Evolutionary conservation across 2,888 invertebrate genomes (phyloP).

Genomic region (Clostera curtula): DNA sequence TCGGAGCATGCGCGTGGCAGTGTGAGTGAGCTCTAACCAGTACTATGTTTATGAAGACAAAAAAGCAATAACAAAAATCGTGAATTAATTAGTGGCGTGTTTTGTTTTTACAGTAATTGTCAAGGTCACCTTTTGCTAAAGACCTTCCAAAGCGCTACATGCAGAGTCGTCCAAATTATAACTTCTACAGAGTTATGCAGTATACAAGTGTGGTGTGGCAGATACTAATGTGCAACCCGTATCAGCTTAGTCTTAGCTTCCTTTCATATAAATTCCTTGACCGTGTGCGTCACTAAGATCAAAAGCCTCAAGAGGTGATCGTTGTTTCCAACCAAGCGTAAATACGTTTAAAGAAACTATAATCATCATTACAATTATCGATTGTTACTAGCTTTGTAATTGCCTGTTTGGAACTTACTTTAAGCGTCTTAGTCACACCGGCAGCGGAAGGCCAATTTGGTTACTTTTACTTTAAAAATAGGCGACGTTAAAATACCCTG

Average conservation of each 20-base stretch:
- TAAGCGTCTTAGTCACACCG: constrained; percentile 1
- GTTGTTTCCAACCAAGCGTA: too few species aligned
- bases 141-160: constrained; percentile 25
- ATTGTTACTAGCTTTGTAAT: neutral
- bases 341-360: too few species aligned
- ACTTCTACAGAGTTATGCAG: too few species aligned
- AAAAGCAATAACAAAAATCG: constrained; percentile 8
- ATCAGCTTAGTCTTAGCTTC: too few species aligned
- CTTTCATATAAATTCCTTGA: too few species aligned
- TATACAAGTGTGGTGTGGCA: too few species aligned
- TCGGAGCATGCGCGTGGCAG: constrained; percentile 8
- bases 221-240: too few species aligned
- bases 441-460: constrained; percentile 2
- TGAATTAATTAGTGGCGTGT: constrained; percentile 7
- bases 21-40: constrained; percentile 5
- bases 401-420: neutral
- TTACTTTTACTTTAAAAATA: constrained; percentile 2
- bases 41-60: constrained; percentile 4
- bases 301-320: too few species aligned
- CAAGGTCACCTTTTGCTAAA: constrained; percentile 13
- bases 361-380: too few species aligned
- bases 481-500: constrained; percentile 1
- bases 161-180: too few species aligned
- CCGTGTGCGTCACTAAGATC: too few species aligned
- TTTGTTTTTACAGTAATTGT: constrained; percentile 3